phyloP scores from a whole-genome alignment of 1,140 invertebrate species.

The Aradophagus sp. region DNA sequence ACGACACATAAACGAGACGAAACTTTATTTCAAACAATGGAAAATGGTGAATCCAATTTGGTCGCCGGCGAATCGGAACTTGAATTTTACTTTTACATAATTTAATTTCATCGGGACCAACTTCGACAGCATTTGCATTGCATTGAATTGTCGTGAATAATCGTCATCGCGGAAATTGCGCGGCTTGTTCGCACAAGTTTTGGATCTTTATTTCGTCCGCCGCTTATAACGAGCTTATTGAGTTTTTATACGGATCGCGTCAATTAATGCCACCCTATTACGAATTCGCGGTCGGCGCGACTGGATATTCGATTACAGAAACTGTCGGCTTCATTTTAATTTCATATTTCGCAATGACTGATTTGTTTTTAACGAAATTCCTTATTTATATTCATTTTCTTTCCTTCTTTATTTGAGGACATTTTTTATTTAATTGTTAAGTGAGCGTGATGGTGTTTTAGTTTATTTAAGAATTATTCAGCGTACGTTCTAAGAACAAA shows the following conservation, averaged over 20 bases:
- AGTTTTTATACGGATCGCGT: constrained; percentile 15
- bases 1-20: constrained; percentile 22
- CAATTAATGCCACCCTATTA: constrained; percentile 18
- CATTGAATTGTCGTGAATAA: constrained; percentile 48
- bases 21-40: constrained; percentile 39
- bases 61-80: constrained; percentile 41
- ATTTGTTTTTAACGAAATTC: too few relatives aligned
- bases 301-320: constrained; percentile 9
- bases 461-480: too few relatives aligned
- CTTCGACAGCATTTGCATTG: constrained; percentile 48
- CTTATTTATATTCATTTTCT: too few relatives aligned
- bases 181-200: constrained; percentile 34
- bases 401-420: too few relatives aligned
- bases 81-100: constrained; percentile 52
- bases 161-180: constrained; percentile 35
- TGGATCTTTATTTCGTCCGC: constrained; percentile 39
- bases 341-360: too few relatives aligned
- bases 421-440: too few relatives aligned
- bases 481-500: too few relatives aligned
- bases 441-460: too few relatives aligned
- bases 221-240: constrained; percentile 44
- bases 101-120: constrained; percentile 53
- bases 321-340: background rate
- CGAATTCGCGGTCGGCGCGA: too few relatives aligned
- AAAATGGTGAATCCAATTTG: constrained; percentile 39